Base-by-base conservation (phyloP, 37 sponge, comb jelly and placozoan genomes). In the Axinella damicornis region DNA sequence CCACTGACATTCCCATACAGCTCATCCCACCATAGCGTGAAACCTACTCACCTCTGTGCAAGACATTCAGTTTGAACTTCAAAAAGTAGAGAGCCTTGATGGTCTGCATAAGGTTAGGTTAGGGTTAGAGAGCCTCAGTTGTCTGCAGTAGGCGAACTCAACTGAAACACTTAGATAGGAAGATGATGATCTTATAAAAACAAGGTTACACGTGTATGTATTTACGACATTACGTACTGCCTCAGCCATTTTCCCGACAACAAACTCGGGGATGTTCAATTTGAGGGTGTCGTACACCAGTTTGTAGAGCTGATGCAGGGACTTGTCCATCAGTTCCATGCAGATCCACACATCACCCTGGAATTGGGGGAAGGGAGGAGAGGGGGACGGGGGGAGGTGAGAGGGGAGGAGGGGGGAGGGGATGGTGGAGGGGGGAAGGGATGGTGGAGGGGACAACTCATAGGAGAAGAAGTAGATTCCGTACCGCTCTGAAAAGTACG, bases 311-410 rank as follows among this genome's bases (percentile, higher is more conserved):
- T 87, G 73, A 34, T 92, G 91, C 57, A 97, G 85, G n/a, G 95
- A 95, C 63, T 52, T 69, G 69, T 94, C 86, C 98, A 97, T 95
- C 62, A 92, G 74, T 58, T 97, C 98, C 98, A 97, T 97, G 40
- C 93, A 97, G 21, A 97, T 92, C 85, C 84, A 83, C 69, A 95
- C 93, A 77, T 97, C 94, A 27, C 98, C 98, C 92, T 97, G 69
- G 25, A 73, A 64, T 20, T 31, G 67, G 14, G 41, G 41, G 60
- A 41, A 46, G 66, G 66, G 30, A 57, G 2, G 65, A 14, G 60
- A 34, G 24, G 2, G 53, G 1, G 40, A 34, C 5, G 21, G 34
- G 58, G 70, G 31, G 81, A 38, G 81, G 53, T 57, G 14, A 57
- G 36, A 40, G 21, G 80, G 16, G 80, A 33, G 80, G 27, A 62